These are phyloP conservation scores for Carassius auratus DNA, from an alignment of 2,113 vertebrate species.

Conservation along the genomic window DNA sequence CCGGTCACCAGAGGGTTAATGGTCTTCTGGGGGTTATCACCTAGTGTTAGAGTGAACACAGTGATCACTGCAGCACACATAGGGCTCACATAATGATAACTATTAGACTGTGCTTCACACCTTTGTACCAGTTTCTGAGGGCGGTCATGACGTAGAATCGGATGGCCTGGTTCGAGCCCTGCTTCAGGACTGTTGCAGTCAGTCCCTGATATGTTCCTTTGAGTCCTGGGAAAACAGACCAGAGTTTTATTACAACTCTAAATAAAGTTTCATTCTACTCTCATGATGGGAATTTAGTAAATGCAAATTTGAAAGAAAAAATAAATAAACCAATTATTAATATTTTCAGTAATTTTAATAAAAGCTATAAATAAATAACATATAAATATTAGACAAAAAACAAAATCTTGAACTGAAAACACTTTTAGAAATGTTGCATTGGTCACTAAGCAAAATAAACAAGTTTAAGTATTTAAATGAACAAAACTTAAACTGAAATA, in stretches of 20 bases:
- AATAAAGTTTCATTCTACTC: neutral
- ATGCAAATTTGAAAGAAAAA: no score
- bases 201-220: slow-evolving; percentile 94
- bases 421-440: no score
- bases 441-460: no score
- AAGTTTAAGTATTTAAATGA: no score
- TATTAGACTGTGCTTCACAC: slow-evolving; percentile 63
- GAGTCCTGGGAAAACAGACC: slow-evolving; percentile 74
- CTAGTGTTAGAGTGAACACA: slow-evolving; percentile 65
- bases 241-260: no score
- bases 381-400: no score
- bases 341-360: no score
- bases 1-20: slow-evolving; percentile 92
- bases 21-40: slow-evolving; percentile 84
- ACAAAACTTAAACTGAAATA: no score
- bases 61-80: neutral
- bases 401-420: no score
- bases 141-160: slow-evolving; percentile 97
- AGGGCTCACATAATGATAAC: neutral
- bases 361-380: no score
- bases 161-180: slow-evolving; percentile 98
- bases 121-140: slow-evolving; percentile 97
- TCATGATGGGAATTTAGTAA: no score
- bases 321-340: no score
- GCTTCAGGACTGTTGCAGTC: slow-evolving; percentile 92